Base-by-base conservation (phyloP, 1,140 invertebrate species). In the Drosophila serrata region DNA sequence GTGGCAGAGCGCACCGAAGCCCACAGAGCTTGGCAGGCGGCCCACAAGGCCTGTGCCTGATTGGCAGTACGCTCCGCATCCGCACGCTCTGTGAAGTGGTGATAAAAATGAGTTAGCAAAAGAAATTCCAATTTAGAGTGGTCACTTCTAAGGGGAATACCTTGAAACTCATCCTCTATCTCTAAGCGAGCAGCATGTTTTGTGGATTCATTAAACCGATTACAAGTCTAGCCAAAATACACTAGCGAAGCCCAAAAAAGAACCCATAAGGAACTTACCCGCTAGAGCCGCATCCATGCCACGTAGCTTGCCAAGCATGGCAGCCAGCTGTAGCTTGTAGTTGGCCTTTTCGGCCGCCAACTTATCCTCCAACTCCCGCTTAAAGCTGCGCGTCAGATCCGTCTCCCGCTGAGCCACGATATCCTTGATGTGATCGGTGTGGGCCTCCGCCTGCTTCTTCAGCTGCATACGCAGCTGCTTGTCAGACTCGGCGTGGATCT, bases 241-340 rank as follows among this genome's bases (percentile, higher is more conserved):
- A 33, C 58, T 57, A 72, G 46, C 46, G 11, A 27, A 35, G 15
- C 3, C 13, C 7, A 43, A 9, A 29, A 19, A 6, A 39, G 12
- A 33, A 22, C 13, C 4, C 13, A 37, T 17, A 24, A 29, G 24
- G 4, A 43, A 69, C 94, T 94, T 92, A 98, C 98, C 95, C 94
- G 97, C 96, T 5, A 99, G 94, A 2, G 97, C 97, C 43, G 95
- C 94, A 93, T 99, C 97, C 69, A 99, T 96, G n/a, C 97, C 98
- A 68, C 95, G 95, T 55, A 99, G 93, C 87, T 97, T 95, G 19
- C 96, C 97, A 29, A 98, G 94, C 93, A 98, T 96, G 1, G 94
- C 95, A 4, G 96, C 96, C 13, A 99, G 93, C 90, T 98, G 96
- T 46, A 94, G 93, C 92, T 97, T 96, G 93, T 96, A 97, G 92